Percentiles rank a stretch among this genome's conserved stretches.
Evolutionary conservation across 2,113 vertebrate species (phyloP).

Genomic region (Hippocampus guttulatus): DNA sequence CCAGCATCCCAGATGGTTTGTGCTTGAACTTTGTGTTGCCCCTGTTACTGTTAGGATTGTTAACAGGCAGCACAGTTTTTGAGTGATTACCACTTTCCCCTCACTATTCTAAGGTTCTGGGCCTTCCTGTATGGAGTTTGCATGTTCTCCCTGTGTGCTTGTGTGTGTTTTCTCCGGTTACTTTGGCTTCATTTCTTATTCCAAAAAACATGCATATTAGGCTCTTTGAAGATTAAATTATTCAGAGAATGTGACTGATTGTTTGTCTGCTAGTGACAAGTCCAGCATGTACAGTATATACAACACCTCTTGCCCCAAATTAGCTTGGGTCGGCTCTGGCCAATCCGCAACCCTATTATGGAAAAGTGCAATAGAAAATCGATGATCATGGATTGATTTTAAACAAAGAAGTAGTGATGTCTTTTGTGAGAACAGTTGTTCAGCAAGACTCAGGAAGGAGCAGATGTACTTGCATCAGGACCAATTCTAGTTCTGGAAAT

Average conservation of each 20-base stretch:
- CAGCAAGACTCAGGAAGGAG: neutral
- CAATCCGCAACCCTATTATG: neutral
- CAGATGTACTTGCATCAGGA: neutral
- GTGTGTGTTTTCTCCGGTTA: neutral
- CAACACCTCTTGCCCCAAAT: too few species aligned
- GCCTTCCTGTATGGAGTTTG: too few species aligned
- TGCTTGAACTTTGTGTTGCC: too few species aligned
- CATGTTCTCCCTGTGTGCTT: neutral
- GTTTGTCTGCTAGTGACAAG: too few species aligned
- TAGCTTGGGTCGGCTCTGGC: neutral
- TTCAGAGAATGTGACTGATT: too few species aligned
- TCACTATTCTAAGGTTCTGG: too few species aligned
- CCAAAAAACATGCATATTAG: neutral
- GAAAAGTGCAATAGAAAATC: neutral
- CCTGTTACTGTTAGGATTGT: too few species aligned
- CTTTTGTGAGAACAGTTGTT: neutral
- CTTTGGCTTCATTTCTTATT: neutral
- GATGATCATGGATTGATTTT: neutral
- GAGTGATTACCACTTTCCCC: too few species aligned
- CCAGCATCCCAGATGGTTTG: neutral
- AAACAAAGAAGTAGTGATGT: neutral
- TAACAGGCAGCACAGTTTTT: too few species aligned
- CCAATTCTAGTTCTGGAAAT: slow-evolving; percentile 15
- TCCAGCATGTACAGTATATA: too few species aligned
- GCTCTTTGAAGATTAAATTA: neutral